phyloP scores from a whole-genome alignment of 1,140 invertebrate species.

The Charaxes varanes region DNA sequence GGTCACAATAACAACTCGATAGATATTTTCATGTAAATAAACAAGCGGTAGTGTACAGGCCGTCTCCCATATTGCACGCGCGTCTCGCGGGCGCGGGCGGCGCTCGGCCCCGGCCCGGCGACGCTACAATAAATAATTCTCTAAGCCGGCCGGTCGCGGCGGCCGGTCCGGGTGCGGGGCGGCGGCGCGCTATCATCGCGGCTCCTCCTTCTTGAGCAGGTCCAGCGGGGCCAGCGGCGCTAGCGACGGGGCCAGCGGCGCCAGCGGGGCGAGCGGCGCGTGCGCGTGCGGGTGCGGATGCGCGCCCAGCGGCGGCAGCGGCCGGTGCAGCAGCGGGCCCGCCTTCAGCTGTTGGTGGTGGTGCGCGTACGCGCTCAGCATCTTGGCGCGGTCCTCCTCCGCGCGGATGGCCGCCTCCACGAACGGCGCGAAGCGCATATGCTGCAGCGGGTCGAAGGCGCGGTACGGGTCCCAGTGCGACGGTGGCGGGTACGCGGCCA shows the following conservation, averaged over 20 bases:
- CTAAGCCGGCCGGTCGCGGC: conserved; percentile 59
- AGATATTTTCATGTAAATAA: conserved; percentile 72
- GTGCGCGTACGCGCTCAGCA: conserved; percentile 80
- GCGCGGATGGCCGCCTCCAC: conserved; percentile 82
- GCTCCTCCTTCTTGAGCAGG: conserved; percentile 72
- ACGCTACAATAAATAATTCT: conserved; percentile 69
- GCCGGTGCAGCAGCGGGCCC: conserved; percentile 56
- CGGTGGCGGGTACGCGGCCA: conserved; percentile 77
- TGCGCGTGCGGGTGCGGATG: conserved; percentile 36
- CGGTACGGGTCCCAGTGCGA: conserved; percentile 80
- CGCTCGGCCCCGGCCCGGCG: conserved; percentile 35
- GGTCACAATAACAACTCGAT: conserved; percentile 72
- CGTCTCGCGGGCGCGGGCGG: not conserved
- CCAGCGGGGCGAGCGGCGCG: conserved; percentile 41
- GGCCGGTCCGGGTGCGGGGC: conserved; percentile 37
- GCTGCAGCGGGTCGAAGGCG: conserved; percentile 78
- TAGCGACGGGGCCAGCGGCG: conserved; percentile 43
- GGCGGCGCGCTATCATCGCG: conserved; percentile 70
- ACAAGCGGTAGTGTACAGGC: conserved; percentile 67
- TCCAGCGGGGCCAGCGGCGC: conserved; percentile 58
- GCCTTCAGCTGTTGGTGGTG: conserved; percentile 66
- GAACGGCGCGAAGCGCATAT: conserved; percentile 81
- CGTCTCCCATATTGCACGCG: conserved; percentile 39
- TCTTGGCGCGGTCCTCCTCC: conserved; percentile 84
- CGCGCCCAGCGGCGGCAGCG: conserved; percentile 43